A percentile compares a stretch with the other conserved stretches of the same genome.
Conservation (phyloP, 2,888 invertebrate genomes). For the Lumbricus terrestris region DNA sequence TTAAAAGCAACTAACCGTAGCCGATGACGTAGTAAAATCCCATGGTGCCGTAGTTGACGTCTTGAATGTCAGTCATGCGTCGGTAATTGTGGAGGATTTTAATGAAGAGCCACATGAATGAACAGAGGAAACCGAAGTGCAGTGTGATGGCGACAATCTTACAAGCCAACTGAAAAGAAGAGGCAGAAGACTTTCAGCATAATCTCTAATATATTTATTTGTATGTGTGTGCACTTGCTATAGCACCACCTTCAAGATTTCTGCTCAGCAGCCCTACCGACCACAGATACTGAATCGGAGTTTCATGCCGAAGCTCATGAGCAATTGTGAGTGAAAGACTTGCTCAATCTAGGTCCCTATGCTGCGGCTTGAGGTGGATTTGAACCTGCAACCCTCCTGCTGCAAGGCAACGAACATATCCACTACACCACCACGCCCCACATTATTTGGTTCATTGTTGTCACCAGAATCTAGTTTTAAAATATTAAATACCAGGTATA, state of each 20-base stretch:
- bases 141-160: constrained; percentile 84
- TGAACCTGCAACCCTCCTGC: no score
- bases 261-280: no score
- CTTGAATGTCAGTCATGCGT: constrained; percentile 89
- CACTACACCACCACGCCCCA: no score
- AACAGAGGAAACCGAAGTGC: constrained; percentile 88
- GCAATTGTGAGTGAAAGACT: no score
- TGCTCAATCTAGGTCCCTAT: no score
- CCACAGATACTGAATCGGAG: no score
- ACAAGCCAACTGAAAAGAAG: constrained; percentile 73
- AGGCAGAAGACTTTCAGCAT: background rate
- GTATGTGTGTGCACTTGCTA: no score
- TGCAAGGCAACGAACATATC: no score
- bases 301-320: no score
- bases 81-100: constrained; percentile 89
- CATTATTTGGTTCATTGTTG: background rate
- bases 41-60: constrained; percentile 93
- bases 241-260: no score
- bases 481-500: background rate
- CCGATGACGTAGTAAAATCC: constrained; percentile 69
- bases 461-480: background rate
- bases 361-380: no score
- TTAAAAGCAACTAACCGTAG: constrained; percentile 22
- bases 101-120: constrained; percentile 87
- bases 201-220: no score